phyloP scores from a whole-genome alignment of 1,140 invertebrate species.

The Drosophila punjabiensis region DNA sequence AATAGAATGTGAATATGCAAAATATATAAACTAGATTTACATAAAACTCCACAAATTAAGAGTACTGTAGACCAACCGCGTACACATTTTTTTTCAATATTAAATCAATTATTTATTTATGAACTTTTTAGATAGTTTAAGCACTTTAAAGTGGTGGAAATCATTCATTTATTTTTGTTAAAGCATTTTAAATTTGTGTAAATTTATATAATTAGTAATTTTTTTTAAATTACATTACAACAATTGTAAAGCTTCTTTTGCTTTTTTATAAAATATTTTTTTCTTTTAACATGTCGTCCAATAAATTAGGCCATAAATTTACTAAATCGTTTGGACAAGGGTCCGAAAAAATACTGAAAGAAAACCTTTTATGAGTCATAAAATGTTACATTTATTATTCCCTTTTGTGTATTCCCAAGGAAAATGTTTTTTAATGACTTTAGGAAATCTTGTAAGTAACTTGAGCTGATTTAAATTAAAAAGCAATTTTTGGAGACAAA shows the following conservation, averaged over 20 bases:
- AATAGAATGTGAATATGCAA: background rate
- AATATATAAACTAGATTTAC: background rate
- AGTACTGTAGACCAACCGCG: background rate
- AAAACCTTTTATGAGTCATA: conserved; percentile 6
- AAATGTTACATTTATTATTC: conserved; percentile 3
- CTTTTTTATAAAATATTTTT: background rate
- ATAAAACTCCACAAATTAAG: background rate
- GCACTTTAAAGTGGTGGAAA: too few species aligned
- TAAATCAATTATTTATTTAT: background rate
- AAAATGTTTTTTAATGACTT: conserved; percentile 1
- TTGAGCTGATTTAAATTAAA: conserved; percentile 25
- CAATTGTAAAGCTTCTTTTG: background rate
- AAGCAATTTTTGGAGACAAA: conserved; percentile 17
- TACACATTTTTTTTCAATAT: background rate
- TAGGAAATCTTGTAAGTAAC: background rate
- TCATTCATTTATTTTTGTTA: too few species aligned
- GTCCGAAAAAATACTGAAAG: background rate
- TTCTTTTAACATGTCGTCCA: background rate
- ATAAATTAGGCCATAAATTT: background rate
- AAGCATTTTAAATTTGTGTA: background rate
- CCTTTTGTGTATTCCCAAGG: background rate
- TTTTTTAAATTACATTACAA: background rate
- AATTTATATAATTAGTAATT: background rate
- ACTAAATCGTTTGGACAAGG: background rate
- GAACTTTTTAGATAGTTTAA: background rate